Base-by-base conservation (phyloP, 2,888 invertebrate genomes). In the Drosophila paucipuncta region DNA sequence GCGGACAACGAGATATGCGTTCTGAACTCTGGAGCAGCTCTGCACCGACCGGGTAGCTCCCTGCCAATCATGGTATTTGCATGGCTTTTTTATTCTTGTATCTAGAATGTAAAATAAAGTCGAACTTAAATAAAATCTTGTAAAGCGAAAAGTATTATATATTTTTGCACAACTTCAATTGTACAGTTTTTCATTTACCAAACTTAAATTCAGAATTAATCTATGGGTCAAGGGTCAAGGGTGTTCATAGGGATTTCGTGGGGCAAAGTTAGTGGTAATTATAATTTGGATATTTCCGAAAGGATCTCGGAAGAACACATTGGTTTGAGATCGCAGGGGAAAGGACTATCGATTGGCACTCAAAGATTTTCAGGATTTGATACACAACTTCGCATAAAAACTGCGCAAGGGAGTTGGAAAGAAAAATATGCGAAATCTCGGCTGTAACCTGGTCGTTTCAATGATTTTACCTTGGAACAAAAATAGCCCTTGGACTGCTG, bases 1-100 rank as follows among this genome's bases (percentile, higher is more conserved):
- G 53, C 62, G n/a, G 52, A 78, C 35, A 81, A 78, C 4, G 39
- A 25, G 7, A 9, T 31, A 4, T 84, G 89, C 33, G 47, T 70
- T 11, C 33, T 35, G 22, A 43, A 10, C 16, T 49, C 31, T 4
- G 73, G 43, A 9, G 58, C 39, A 13, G 25, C 13, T 16, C 4
- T 39, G 9, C 50, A 16, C 0, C 18, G n/a, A 9, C 7, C 18
- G 4, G 11, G 13, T 5, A 18, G 7, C 18, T 25, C 11, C 11
- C 11, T 39, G 18, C 52, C 43, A 53, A 28, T 13, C 11, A 25
- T 53, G 37, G 22, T 18, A 18, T 22, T 55, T 11, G 18, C 47
- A 50, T 59, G 49, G 54, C 47, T 63, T 30, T 18, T 58, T 41
- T 68, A 58, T 57, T 35, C 18, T 7, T 16, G 30, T 35, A 35